Evolutionary conservation across 2,888 invertebrate species (phyloP).

Genomic region (Zygaena filipendulae): DNA sequence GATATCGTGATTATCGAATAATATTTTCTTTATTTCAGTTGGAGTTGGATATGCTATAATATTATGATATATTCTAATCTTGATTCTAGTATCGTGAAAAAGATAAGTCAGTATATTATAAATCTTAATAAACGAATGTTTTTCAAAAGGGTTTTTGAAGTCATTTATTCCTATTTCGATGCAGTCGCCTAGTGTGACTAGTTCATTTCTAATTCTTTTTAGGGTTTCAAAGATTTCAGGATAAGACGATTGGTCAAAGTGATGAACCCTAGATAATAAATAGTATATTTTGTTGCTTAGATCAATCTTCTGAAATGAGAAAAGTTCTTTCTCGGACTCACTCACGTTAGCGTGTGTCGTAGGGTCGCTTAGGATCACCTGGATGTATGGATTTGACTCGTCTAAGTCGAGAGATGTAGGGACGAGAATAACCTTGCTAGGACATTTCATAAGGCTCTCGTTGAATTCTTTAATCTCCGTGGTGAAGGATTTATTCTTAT

Average conservation of each 20-base stretch:
- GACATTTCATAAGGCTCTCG: constrained; percentile 1
- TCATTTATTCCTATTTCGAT: constrained; percentile 1
- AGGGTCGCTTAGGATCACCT: background rate
- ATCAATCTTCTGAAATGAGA: background rate
- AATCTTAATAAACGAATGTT: background rate
- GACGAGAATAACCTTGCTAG: background rate
- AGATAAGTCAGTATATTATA: constrained; percentile 1
- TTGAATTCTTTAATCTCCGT: constrained; percentile 2
- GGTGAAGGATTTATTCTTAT: no score
- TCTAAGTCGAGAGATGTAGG: constrained; percentile 3
- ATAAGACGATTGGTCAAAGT: background rate
- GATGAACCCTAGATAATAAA: no score
- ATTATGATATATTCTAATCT: no score
- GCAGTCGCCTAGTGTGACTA: background rate
- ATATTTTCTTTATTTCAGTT: constrained; percentile 2
- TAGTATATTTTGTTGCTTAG: no score
- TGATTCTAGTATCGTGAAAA: constrained; percentile 1
- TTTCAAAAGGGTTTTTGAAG: constrained; percentile 4
- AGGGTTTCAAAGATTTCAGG: background rate
- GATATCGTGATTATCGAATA: no score
- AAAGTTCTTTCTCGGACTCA: constrained; percentile 3
- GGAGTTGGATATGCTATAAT: constrained; percentile 1
- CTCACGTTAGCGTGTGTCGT: background rate
- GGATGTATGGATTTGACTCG: constrained; percentile 1
- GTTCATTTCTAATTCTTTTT: background rate